Base-by-base conservation (phyloP, 2,888 invertebrate genomes). In the Tinea trinotella region DNA sequence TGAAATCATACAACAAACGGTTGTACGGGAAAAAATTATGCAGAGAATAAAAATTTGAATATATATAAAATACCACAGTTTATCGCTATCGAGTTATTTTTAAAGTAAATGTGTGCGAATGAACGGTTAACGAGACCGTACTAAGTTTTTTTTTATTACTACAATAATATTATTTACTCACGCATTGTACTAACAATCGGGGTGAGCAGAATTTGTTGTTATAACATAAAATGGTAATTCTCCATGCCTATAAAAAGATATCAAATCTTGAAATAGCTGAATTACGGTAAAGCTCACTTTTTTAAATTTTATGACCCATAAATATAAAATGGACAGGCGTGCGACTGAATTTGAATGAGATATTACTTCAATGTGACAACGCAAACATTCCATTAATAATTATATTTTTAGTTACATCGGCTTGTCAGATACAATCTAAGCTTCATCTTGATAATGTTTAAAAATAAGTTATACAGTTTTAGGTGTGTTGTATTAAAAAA, bases 81-180 rank as follows among this genome's bases (percentile, higher is more conserved):
- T 30, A 50, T 50, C 13, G 24, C 46, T 46, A 19, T 46, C 19
- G 17, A 18, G 19, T 46, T 15, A 6, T 46, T 46, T 19, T 10
- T 46, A 40, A n/a, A 2, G 19, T 46, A 46, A 46, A 46, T 19
- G 46, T 46, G 17, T 46, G 46, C 46, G 46, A 46, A 19, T 17
- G 19, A 19, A 46, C 18, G 18, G 18, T 46, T 46, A 19, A 46
- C 46, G 46, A 46, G 10, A 18, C n/a, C 4, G 10, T 19, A 4
- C 6, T 19, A n/a, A 18, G 7, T 2, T 46, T 46, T 46, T 10
- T 40, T 46, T 46, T 46, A 46, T 46, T 46, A 52, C 12, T 24
- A 52, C 52, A n/a, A n/a, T n/a, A n/a, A n/a, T n/a, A n/a, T n/a
- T n/a, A n/a, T n/a, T n/a, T n/a, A n/a, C n/a, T n/a, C n/a, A n/a